Evolutionary conservation across 2,797 vertebrate species (phyloP), one percentile per base, ranked within the genome.

Genomic region (Cheirogaleus major): DNA sequence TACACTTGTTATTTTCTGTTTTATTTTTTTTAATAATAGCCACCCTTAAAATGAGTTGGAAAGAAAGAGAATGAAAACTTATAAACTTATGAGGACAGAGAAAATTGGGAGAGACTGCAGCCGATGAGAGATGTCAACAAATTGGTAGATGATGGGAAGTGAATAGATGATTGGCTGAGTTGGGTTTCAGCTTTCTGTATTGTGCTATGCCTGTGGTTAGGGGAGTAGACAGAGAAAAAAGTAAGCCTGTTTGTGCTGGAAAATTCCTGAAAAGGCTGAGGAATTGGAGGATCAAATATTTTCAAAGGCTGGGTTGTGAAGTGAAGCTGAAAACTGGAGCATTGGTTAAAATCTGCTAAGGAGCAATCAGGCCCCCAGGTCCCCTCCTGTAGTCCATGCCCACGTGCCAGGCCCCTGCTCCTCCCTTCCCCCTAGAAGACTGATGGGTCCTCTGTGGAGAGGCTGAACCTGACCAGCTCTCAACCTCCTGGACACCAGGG

Each of bases 11-110:
- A 27, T 79, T 83, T 82, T 93, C 79, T 72, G 55, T 22, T 15
- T n/a, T 38, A n/a, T n/a, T 32, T 89, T 57, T 57, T 50, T 17
- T 27, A 67, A 27, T 72, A 80, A 70, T 81, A 70, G 18, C 7
- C 23, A 67, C 57, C 50, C 13, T 92, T 92, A 73, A 93, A 92
- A 20, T 90, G 55, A 81, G 23, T 35, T 96, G 69, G 72, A 55
- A 43, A 48, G 7, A 27, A 80, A 83, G 57, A 70, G 85, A 83
- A 57, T 87, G 30, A 57, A 80, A 88, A 83, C 32, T 91, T 80
- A 30, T 73, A 93, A 93, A 95, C 72, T 57, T 69, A 5, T 38
- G 18, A 80, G 5, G 50, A 79, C 84, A 95, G 48, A 70, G 32
- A 83, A 76, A 80, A 76, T 67, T 41, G 43, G 52, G 25, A 89